phyloP scores from a whole-genome alignment of 2,888 invertebrate species.

The Melanotus villosus region DNA sequence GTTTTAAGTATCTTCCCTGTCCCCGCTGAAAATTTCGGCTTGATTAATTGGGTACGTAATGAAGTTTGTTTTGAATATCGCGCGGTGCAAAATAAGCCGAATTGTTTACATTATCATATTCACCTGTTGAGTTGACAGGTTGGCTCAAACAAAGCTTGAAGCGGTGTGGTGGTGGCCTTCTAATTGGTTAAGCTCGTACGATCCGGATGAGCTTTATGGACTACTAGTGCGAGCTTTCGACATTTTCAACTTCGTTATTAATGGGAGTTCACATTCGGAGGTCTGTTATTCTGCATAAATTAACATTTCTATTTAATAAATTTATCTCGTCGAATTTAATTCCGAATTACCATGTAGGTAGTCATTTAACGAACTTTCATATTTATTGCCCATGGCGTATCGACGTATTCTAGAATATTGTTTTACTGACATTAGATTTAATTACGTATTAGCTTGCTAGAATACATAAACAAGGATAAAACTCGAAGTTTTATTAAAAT shows the following conservation, averaged over 20 bases:
- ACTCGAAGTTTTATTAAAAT: too few species aligned
- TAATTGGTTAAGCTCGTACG: slow-evolving; percentile 53
- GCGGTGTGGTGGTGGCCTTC: slow-evolving; percentile 36
- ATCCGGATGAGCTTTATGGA: slow-evolving; percentile 50
- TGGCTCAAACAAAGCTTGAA: slow-evolving; percentile 46
- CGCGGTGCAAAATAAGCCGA: slow-evolving; percentile 27
- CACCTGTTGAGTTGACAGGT: slow-evolving; percentile 54
- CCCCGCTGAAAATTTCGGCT: neutral
- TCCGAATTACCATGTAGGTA: neutral
- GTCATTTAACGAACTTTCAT: slow-evolving; percentile 1
- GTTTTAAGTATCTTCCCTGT: neutral
- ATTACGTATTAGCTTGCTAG: neutral
- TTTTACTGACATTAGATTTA: too few species aligned
- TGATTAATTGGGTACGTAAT: slow-evolving; percentile 22
- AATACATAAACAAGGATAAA: neutral
- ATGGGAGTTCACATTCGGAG: slow-evolving; percentile 7
- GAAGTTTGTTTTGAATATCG: slow-evolving; percentile 30
- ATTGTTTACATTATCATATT: slow-evolving; percentile 50
- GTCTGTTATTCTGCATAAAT: slow-evolving; percentile 18
- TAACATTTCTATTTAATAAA: slow-evolving; percentile 20
- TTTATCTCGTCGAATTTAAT: slow-evolving; percentile 3
- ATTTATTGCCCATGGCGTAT: neutral
- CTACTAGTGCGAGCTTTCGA: slow-evolving; percentile 31
- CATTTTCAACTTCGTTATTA: slow-evolving; percentile 34
- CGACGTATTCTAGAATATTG: neutral